Evolutionary conservation across 2,888 invertebrate genomes (phyloP), one percentile per base, ranked within the genome.

Genomic region (Caenorhabditis angaria): DNA sequence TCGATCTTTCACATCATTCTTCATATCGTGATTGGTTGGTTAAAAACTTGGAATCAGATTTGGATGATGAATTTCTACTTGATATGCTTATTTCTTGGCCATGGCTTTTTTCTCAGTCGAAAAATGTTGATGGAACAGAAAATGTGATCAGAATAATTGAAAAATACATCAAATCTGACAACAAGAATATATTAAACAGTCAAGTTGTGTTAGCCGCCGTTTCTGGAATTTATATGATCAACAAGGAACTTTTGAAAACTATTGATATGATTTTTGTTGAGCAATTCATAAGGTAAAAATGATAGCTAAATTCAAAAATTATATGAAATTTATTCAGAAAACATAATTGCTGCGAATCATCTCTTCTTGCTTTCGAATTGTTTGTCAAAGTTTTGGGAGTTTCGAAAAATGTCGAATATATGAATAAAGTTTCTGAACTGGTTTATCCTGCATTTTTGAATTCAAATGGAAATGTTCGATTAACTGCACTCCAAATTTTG

Each of bases 401-500:
- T 5, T 65, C 65, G 4, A 59, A 62, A 29, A 54, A 70, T 47
- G 51, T 69, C 3, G 51, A 70, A 10, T 62, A 68, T 28, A 61
- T 78, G 65, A 65, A 70, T 32, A 32, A 54, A 32, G 59, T 65
- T 20, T 65, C 60, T 4, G 58, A 75, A 56, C 50, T 77, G 1
- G 47, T 77, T 18, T 61, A 55, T 29, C 75, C 73, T 0, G 63
- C 76, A 4, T 64, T 72, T 48, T 60, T 71, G 50, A 77, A 51
- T 28, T 61, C 81, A 35, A 61, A 70, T 48, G 55, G 47, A 18
- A 20, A 57, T 20, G 61, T 74, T n/a, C 67, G 83, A 2, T 68
- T 63, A 41, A 63, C 70, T 1, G 78, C 77, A 4, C 65, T 83
- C 50, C 64, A 77, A 58, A 74, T 81, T 53, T 67, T 82, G 50